A percentile compares a stretch with the other conserved stretches of the same genome.
These are phyloP conservation scores for Leuctra nigra DNA, from an alignment of 2,888 invertebrate species.

Conservation along the genomic window DNA sequence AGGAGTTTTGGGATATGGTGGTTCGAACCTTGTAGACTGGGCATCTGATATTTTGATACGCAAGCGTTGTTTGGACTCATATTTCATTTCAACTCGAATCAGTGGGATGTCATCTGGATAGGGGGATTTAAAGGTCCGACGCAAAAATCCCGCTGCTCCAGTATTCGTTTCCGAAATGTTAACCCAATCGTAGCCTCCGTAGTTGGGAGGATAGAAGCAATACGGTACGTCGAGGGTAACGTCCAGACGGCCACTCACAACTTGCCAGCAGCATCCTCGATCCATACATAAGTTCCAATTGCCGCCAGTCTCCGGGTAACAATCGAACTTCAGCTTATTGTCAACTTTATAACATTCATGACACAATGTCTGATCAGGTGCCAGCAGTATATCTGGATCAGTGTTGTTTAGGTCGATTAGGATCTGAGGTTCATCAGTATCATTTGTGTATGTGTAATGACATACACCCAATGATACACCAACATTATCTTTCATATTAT, in stretches of 20 bases:
- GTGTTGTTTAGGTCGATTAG: no score
- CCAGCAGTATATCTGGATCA: no score
- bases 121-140: conserved; percentile 48
- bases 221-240: conserved; percentile 52
- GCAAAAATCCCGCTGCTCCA: conserved; percentile 51
- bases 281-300: conserved; percentile 49
- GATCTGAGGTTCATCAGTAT: no score
- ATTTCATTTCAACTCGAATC: conserved; percentile 53
- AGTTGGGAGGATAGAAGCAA: conserved; percentile 66
- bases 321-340: conserved; percentile 58
- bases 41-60: conserved; percentile 57
- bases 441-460: no score
- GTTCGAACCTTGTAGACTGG: conserved; percentile 52
- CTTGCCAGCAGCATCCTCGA: conserved; percentile 66
- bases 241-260: conserved; percentile 30
- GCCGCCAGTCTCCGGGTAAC: conserved; percentile 54
- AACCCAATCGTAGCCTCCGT: conserved; percentile 54
- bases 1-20: conserved; percentile 58
- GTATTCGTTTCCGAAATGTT: conserved; percentile 56
- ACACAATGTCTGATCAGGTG: no score
- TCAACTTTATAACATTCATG: no score
- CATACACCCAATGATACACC: no score
- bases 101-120: conserved; percentile 59
- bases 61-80: conserved; percentile 54
- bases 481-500: no score